These are phyloP conservation scores for Hedychridium roseum DNA, from an alignment of 2,888 invertebrate genomes.

Conservation along the genomic window DNA sequence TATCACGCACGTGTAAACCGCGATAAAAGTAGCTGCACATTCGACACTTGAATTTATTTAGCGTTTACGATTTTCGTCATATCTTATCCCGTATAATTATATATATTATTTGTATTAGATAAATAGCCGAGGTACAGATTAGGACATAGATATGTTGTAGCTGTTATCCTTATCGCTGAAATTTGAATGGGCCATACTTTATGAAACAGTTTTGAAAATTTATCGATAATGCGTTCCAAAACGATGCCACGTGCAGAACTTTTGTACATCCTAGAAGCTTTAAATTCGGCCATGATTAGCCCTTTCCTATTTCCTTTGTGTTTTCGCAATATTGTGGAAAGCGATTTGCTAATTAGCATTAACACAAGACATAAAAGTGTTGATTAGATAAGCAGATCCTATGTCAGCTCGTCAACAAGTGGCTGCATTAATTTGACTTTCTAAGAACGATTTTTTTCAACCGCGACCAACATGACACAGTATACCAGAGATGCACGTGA, in stretches of 20 bases:
- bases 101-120: constrained; percentile 17
- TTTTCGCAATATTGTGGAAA: too few species aligned
- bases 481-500: not conserved
- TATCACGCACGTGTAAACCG: constrained; percentile 16
- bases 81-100: constrained; percentile 22
- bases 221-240: too few species aligned
- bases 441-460: not conserved
- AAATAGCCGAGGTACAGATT: not conserved
- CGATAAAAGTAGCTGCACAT: constrained; percentile 18
- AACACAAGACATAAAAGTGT: too few species aligned
- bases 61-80: constrained; percentile 14
- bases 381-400: too few species aligned
- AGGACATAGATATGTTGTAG: not conserved
- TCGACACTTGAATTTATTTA: constrained; percentile 9
- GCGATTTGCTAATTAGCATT: too few species aligned
- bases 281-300: too few species aligned
- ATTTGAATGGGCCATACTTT: not conserved
- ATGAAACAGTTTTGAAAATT: too few species aligned
- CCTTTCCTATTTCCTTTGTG: too few species aligned
- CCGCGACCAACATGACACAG: too few species aligned
- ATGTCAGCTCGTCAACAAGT: too few species aligned
- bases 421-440: not conserved
- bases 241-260: too few species aligned
- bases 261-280: too few species aligned
- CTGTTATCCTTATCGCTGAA: not conserved